Base-by-base conservation (phyloP, 2,797 vertebrate genomes). In the Cossypha polioptera region DNA sequence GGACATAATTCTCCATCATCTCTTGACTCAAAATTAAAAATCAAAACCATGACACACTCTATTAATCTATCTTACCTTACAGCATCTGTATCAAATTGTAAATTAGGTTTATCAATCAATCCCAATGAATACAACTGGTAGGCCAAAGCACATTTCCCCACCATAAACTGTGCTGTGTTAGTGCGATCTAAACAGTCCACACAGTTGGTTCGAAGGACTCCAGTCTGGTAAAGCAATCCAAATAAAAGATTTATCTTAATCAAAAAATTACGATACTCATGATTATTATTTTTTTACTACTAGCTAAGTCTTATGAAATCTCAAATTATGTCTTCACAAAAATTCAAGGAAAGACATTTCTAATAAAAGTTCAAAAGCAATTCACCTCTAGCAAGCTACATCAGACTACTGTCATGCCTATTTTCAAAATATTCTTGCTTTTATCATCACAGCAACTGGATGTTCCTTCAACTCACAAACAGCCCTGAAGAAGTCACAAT, bases 141-240 rank as follows among this genome's bases (percentile, higher is more conserved):
- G 19, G 99, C 99, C 94, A 99, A 97, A 13, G 99, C 99, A 96
- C 99, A 99, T 82, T 99, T 99, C 20, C 99, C 99, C 97, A 99
- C 99, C 99, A 99, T 99, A 91, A 99, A 99, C 53, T 99, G 99
- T 29, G 99, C 99, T 0, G 99, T 99, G 97, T 99, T 99, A 48
- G 99, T 99, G 33, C 99, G 99, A 96, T 99, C 99, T 86, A 99
- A 98, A 94, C 99, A 99, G 96, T 99, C 99, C 88, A 99, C 99
- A 79, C 99, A 99, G 97, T 99, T 99, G 71, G 99, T 99, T 97
- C 99, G 97, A 51, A 99, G 98, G 87, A 99, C 98, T 58, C 99
- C 99, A 15, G 99, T 99, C 99, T 99, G 94, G 63, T 53, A 69
- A 92, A 95, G 35, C 93, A 85, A 89, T 19, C 35, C 76, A 96